These are phyloP conservation scores for Scalopus aquaticus DNA, from an alignment of 2,113 vertebrate genomes.

Conservation along the genomic window DNA sequence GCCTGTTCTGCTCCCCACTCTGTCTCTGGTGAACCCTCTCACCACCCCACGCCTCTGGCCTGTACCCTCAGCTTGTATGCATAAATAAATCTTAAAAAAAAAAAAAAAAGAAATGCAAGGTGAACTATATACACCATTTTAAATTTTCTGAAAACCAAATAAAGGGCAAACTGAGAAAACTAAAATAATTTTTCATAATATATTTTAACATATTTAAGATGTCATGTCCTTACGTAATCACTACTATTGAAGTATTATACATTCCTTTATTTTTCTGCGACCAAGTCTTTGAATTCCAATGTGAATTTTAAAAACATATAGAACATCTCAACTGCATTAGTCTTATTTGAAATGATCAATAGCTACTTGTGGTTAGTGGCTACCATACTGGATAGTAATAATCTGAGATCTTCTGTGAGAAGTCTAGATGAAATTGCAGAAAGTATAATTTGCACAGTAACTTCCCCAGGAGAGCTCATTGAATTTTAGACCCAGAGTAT, in stretches of 20 bases:
- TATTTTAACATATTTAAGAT: not conserved
- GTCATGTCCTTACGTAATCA: not conserved
- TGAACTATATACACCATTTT: not conserved
- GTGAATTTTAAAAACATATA: not conserved
- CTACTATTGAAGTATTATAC: not conserved
- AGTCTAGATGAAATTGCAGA: no score
- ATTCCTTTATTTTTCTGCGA: not conserved
- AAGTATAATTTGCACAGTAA: no score
- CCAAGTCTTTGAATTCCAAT: not conserved
- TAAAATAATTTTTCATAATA: not conserved
- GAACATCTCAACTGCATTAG: not conserved
- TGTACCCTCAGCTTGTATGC: no score
- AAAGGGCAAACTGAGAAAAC: not conserved
- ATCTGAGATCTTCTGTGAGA: no score
- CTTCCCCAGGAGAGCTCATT: no score
- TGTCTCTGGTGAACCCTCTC: no score
- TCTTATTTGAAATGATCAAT: not conserved
- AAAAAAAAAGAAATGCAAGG: not conserved
- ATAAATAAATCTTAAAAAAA: no score
- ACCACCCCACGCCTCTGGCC: no score
- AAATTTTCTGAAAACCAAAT: not conserved
- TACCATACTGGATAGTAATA: not conserved
- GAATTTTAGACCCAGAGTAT: no score
- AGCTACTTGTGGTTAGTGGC: not conserved
- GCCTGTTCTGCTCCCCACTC: no score